phyloP scores from a whole-genome alignment of 2,113 vertebrate genomes.

The Rhizomys pruinosus region DNA sequence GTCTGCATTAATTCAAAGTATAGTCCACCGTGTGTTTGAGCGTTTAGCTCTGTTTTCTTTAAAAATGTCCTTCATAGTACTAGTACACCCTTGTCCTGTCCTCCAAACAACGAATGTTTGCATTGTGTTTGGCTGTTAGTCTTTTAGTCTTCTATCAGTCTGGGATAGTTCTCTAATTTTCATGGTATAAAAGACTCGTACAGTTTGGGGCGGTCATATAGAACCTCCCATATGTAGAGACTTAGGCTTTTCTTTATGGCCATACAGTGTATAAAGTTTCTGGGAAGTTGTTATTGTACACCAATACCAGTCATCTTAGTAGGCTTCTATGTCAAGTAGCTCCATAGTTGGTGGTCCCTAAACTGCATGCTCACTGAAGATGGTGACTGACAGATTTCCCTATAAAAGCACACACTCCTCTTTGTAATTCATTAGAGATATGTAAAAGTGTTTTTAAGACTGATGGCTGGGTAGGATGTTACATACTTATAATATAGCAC shows the following conservation, averaged over 20 bases:
- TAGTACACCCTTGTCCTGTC: background rate
- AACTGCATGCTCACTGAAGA: conserved; percentile 10
- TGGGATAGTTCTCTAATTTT: background rate
- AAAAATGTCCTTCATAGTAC: background rate
- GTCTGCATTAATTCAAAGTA: background rate
- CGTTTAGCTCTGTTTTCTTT: background rate
- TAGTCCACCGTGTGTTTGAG: background rate
- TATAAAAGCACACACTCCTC: background rate
- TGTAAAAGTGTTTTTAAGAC: background rate
- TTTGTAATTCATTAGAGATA: background rate
- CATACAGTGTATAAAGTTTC: background rate
- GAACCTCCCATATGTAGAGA: background rate
- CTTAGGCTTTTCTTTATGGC: conserved; percentile 21
- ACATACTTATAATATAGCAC: too few species aligned
- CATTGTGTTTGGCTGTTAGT: background rate
- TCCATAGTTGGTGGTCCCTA: background rate
- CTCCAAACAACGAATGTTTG: background rate
- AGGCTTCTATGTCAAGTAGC: background rate
- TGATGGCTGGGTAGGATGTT: too few species aligned
- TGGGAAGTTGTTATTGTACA: background rate
- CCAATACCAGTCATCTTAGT: background rate
- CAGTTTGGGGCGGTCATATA: background rate
- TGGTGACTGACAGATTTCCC: background rate
- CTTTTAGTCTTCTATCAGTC: background rate
- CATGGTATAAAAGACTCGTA: background rate